Percentiles rank a stretch among this genome's conserved stretches.
These are phyloP conservation scores for Chelmon rostratus DNA, from an alignment of 2,797 vertebrate species.

Conservation along the genomic window DNA sequence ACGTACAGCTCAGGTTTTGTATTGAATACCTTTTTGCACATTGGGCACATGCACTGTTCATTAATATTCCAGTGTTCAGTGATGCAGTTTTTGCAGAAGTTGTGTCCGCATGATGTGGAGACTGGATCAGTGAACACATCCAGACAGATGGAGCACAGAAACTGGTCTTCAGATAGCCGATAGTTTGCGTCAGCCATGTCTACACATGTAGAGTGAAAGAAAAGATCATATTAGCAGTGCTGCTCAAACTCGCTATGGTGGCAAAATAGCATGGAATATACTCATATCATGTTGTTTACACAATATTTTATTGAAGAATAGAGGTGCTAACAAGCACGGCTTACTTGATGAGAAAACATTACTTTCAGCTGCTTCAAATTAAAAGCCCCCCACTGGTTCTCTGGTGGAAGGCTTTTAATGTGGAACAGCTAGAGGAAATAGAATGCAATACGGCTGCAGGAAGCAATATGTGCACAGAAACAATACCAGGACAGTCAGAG, in stretches of 20 bases:
- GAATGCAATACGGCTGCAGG: not conserved
- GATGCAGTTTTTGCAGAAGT: conserved; percentile 36
- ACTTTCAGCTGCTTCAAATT: not conserved
- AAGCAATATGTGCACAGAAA: not conserved
- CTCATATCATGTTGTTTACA: not conserved
- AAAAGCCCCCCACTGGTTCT: not conserved
- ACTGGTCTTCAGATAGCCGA: not conserved
- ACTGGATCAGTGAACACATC: conserved; percentile 32
- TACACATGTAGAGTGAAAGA: not conserved
- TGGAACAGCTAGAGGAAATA: not conserved
- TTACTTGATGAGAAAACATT: not conserved
- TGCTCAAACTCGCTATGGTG: not conserved
- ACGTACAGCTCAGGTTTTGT: not conserved
- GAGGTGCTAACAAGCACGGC: not conserved
- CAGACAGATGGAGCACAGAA: conserved; percentile 29
- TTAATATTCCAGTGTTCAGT: not conserved
- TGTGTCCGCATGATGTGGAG: conserved; percentile 3
- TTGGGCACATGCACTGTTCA: not conserved
- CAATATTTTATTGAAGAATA: not conserved
- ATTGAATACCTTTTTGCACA: not conserved
- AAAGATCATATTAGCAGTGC: no score
- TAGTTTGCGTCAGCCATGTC: conserved; percentile 14
- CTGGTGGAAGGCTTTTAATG: not conserved
- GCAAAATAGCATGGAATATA: no score
- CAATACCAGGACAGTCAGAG: not conserved